Percentiles rank a stretch among this genome's conserved stretches.
phyloP scores from a whole-genome alignment of 1,140 invertebrate species.

The Oscheius sp. region DNA sequence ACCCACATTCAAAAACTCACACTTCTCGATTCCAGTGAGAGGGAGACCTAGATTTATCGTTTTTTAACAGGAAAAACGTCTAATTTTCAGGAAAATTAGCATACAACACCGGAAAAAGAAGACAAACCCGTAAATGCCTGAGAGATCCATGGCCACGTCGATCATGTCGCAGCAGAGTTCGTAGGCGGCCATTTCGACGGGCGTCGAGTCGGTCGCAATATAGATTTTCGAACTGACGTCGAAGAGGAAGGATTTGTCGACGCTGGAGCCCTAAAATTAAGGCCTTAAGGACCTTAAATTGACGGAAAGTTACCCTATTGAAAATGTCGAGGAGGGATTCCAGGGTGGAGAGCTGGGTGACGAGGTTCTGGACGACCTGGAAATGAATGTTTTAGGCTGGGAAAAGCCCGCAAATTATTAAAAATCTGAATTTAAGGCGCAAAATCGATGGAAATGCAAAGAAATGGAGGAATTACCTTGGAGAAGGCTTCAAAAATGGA shows the following conservation, averaged over 20 bases:
- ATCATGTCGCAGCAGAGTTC: constrained; percentile 99
- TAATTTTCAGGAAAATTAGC: no score
- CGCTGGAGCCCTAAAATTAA: constrained; percentile 80
- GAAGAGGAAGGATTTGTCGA: constrained; percentile 96
- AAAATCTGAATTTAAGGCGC: constrained; percentile 12
- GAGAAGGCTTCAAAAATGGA: constrained; percentile 99
- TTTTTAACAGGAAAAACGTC: no score
- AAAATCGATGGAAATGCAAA: background rate
- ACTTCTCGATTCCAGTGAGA: no score
- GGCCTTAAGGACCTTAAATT: background rate
- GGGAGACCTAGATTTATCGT: no score
- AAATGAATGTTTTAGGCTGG: no score
- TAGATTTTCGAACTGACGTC: constrained; percentile 99
- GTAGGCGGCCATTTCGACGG: constrained; percentile 99
- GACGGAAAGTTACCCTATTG: constrained; percentile 72
- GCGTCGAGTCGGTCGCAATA: constrained; percentile 95
- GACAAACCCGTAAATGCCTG: constrained; percentile 90
- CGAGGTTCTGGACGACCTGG: constrained; percentile 98
- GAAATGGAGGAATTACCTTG: constrained; percentile 69
- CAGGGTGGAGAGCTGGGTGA: constrained; percentile 90
- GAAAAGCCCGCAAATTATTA: no score
- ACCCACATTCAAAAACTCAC: no score
- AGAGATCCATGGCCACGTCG: constrained; percentile 97
- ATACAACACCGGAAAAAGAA: background rate
- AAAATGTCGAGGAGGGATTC: constrained; percentile 99